Base-by-base conservation (phyloP, 2,797 vertebrate species). In the Pangasius djambal region DNA sequence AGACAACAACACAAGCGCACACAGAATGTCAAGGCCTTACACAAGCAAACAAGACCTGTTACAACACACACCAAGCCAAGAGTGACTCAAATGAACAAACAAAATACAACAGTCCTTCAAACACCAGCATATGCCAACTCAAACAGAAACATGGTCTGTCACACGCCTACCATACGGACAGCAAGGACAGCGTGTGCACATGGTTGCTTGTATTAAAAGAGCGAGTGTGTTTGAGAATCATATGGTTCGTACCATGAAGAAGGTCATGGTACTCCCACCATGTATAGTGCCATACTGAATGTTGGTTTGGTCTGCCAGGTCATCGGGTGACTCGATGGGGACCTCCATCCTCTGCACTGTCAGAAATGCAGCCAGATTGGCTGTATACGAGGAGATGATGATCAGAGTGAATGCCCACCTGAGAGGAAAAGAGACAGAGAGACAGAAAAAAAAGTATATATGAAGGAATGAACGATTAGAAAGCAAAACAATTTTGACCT, bases 351-450 rank as follows among this genome's bases (percentile, higher is more conserved):
- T 96, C 95, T 99, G 98, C 91, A 99, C 98, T 0, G 98, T 99
- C 88, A 99, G 96, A 94, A 99, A 99, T 83, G 98, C 98, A 0
- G 98, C 98, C 92, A 99, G 96, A 93, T 99, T 99, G 93, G 98
- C 98, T 86, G 98, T 99, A 95, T 98, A 98, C 89, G 98, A 99
- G 63, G 98, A 98, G 96, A 99, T 98, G 94, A 99, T 99, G 94
- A 99, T 99, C 91, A 99, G 95, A 10, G 98, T 99, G 94, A 99
- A 99, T 2, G 98, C 97, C 98, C 98, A 99, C 98, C 98, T 98
- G 94, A 75, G 74, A 9, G 52, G 34, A 78, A 55, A 90, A 63
- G 31, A 55, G 8, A 85, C 65, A 69, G 52, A 84, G 16, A 63
- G 40, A 77, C 48, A 48, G 13, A 83, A 5, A 40, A 40, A 63